phyloP scores from a whole-genome alignment of 2,113 vertebrate species.

The Piprites chloris region DNA sequence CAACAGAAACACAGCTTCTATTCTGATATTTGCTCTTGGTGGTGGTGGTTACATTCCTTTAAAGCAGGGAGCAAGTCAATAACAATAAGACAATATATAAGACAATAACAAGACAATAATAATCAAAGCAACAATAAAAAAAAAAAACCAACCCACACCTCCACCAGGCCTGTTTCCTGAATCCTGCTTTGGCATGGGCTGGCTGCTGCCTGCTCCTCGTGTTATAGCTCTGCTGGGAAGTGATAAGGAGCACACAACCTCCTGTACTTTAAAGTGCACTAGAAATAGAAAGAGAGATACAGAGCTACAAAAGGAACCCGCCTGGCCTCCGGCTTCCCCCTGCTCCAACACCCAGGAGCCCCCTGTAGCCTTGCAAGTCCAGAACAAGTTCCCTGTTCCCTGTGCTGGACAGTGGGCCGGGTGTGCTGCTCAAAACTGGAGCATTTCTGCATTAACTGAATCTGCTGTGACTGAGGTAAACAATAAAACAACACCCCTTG shows the following conservation, averaged over 20 bases:
- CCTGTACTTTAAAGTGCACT: constrained; percentile 16
- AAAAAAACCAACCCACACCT: neutral
- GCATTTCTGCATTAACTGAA: neutral
- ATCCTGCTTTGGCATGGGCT: neutral
- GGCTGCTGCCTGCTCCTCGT: neutral
- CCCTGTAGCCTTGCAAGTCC: accelerated
- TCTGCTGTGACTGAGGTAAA: accelerated
- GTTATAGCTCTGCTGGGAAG: neutral
- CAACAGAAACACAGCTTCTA: neutral
- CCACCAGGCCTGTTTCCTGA: neutral
- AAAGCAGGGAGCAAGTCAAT: neutral
- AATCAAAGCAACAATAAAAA: neutral
- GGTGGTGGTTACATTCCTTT: neutral
- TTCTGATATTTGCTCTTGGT: neutral
- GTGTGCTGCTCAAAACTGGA: neutral
- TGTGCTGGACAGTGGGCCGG: neutral
- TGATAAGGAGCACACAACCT: neutral
- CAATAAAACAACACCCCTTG: neutral
- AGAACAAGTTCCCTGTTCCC: neutral
- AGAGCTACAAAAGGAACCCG: neutral
- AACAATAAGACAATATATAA: no score
- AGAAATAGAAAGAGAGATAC: constrained; percentile 55
- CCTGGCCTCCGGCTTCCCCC: neutral
- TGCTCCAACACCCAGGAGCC: neutral
- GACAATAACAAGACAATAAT: neutral